Evolutionary conservation across 1,140 invertebrate species (phyloP).

Genomic region (Lethocerus indicus): DNA sequence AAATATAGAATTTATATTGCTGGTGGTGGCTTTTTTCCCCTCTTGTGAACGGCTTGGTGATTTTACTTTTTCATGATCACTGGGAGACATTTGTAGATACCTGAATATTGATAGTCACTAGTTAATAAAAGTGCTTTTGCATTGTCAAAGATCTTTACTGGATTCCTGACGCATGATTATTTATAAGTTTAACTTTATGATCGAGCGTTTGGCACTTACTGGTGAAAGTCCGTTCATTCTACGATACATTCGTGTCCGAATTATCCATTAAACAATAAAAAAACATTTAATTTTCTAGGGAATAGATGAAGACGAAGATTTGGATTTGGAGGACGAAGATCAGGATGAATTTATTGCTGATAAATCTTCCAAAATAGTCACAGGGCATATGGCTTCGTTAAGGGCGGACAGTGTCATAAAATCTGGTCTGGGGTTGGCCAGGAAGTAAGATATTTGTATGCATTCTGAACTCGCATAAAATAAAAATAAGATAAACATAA

Average conservation of each 20-base stretch:
- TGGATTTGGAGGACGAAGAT: neutral
- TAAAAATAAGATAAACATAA: neutral
- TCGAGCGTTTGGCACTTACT: no score
- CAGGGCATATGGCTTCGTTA: conserved; percentile 37
- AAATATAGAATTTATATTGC: no score
- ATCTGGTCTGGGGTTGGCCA: conserved; percentile 39
- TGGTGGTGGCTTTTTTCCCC: no score
- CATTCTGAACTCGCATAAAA: neutral
- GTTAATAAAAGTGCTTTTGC: no score
- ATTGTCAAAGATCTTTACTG: no score
- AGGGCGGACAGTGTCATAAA: conserved; percentile 46
- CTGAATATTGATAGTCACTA: no score
- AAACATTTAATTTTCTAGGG: neutral
- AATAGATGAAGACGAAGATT: neutral
- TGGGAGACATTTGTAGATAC: no score
- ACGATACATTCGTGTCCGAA: neutral
- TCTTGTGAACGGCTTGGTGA: no score
- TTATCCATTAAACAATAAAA: neutral
- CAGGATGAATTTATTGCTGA: conserved; percentile 6
- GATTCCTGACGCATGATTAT: no score
- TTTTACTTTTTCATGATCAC: no score
- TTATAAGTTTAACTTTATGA: no score
- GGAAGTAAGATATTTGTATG: conserved; percentile 28
- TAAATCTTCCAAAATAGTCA: conserved; percentile 31
- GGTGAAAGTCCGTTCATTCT: neutral